These are phyloP conservation scores for Bettongia penicillata DNA, from an alignment of 2,113 vertebrate species.

Conservation along the genomic window DNA sequence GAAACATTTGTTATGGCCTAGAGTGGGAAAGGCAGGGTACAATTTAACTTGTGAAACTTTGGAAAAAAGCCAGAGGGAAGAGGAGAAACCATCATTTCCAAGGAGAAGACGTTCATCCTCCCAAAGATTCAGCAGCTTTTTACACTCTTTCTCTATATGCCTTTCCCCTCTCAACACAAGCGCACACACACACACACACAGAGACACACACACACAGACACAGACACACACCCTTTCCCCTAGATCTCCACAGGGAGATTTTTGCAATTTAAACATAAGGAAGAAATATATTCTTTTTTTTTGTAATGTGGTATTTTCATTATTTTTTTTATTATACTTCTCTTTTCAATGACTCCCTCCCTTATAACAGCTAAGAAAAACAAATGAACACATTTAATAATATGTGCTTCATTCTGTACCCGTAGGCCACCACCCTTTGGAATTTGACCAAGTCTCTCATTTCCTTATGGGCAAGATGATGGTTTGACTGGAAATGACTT, in stretches of 20 bases:
- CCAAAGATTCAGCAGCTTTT: neutral
- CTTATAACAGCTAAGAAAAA: neutral
- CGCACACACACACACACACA: neutral
- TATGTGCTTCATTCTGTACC: neutral
- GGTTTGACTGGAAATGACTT: neutral
- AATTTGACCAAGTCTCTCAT: neutral
- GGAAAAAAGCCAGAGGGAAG: neutral
- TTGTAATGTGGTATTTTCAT: neutral
- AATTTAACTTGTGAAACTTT: slow-evolving; percentile 22
- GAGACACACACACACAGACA: too few species aligned
- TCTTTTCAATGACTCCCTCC: neutral
- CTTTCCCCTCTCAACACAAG: neutral
- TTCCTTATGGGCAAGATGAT: neutral
- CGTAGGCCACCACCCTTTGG: neutral
- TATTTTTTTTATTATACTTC: neutral
- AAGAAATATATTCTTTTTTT: neutral
- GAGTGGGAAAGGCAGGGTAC: slow-evolving; percentile 2
- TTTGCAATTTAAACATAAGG: neutral
- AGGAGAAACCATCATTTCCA: neutral
- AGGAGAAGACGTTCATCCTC: neutral
- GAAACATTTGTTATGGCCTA: neutral
- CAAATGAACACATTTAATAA: neutral
- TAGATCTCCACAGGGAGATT: neutral
- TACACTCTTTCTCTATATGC: neutral
- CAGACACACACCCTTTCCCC: too few species aligned